These are phyloP conservation scores for Fundulus diaphanus DNA, from an alignment of 2,797 vertebrate genomes.

Conservation along the genomic window DNA sequence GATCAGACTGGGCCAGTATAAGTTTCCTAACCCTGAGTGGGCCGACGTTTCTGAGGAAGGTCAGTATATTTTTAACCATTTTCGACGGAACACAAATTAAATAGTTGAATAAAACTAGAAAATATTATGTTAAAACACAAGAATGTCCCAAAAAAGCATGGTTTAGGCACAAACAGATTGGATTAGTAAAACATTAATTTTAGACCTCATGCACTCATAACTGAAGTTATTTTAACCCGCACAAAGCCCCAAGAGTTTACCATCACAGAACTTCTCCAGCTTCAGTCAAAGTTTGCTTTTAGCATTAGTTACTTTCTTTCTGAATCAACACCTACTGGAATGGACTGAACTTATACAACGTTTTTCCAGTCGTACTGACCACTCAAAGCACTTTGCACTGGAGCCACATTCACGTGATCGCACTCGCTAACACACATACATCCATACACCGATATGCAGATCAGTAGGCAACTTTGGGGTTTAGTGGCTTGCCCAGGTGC, in stretches of 20 bases:
- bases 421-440: too few relatives aligned
- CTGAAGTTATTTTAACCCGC: background rate
- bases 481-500: too few relatives aligned
- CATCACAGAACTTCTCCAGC: background rate
- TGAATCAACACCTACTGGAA: background rate
- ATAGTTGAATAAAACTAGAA: background rate
- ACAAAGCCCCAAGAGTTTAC: background rate
- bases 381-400: too few relatives aligned
- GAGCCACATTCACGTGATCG: too few relatives aligned
- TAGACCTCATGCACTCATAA: background rate
- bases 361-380: too few relatives aligned
- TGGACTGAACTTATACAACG: too few relatives aligned
- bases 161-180: too few relatives aligned
- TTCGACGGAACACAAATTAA: background rate
- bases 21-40: conserved; percentile 95
- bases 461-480: too few relatives aligned
- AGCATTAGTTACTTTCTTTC: background rate
- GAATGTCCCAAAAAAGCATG: background rate
- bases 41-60: conserved; percentile 94
- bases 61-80: conserved; percentile 50
- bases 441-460: too few relatives aligned
- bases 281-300: background rate
- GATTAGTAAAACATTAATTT: background rate
- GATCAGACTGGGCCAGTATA: conserved; percentile 94
- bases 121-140: background rate